Evolutionary conservation across 2,113 vertebrate species (phyloP), one percentile per base, ranked within the genome.

Genomic region (Peromyscus leucopus): DNA sequence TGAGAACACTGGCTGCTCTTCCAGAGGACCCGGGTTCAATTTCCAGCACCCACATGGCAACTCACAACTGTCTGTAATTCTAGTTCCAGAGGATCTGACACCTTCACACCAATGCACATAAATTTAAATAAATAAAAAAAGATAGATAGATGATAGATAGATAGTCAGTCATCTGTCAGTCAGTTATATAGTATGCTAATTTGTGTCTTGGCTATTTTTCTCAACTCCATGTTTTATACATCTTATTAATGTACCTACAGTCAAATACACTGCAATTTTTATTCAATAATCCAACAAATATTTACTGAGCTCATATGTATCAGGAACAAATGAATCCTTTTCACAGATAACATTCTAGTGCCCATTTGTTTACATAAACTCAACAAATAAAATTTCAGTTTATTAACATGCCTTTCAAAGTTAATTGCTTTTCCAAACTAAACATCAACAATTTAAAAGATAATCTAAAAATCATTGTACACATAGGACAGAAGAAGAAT

Each of bases 391-490:
- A 65, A 12, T 21, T 57, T 86, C 39, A 84, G 84, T 85, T 97
- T 1, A 96, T 93, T 96, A 97, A 95, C 78, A 94, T 86, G 79
- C 4, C 21, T 95, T 98, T 98, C 97, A 97, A 98, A 97, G 72
- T 31, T 42, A 85, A 85, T 91, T 84, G 22, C 71, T 90, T 96
- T 97, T 94, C 97, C 97, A 94, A 98, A 98, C 51, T 67, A 87
- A 98, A 98, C 95, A 97, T 0, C 3, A 75, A 65, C 97, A 96
- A 97, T 98, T 98, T 97, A 92, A 96, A 97, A 97, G 96, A 97
- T 92, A 96, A 97, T 78, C 76, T 95, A 89, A 97, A 95, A 97
- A 97, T 98, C 96, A 96, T 85, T 97, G 95, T 85, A 69, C 31
- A 89, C n/a, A 57, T 59, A 95, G 65, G 95, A 85, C 36, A 94